These are phyloP conservation scores for Xiphophorus maculatus DNA, from an alignment of 2,113 vertebrate genomes.

Conservation along the genomic window DNA sequence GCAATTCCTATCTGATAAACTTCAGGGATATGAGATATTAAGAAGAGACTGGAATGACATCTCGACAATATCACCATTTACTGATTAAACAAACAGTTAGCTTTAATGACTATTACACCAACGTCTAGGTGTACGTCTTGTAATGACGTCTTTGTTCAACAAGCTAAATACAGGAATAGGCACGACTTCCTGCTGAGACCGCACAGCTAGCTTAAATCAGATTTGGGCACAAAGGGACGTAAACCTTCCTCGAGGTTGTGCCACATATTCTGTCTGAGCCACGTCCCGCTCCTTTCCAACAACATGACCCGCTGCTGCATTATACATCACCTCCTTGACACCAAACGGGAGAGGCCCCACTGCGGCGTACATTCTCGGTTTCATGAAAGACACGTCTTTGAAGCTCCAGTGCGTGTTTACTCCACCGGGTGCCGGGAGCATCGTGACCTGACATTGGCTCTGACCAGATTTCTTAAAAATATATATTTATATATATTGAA, in stretches of 20 bases:
- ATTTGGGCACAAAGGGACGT: slow-evolving; percentile 30
- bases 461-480: background rate
- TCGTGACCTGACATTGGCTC: slow-evolving; percentile 45
- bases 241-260: slow-evolving; percentile 45
- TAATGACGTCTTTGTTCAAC: background rate
- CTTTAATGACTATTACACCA: too few relatives aligned
- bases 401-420: slow-evolving; percentile 53
- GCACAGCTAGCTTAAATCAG: slow-evolving; percentile 17
- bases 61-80: too few relatives aligned
- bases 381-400: slow-evolving; percentile 58
- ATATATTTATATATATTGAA: slow-evolving; percentile 5
- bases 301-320: slow-evolving; percentile 62
- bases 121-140: background rate
- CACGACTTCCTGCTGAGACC: background rate
- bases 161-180: background rate
- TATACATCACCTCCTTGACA: slow-evolving; percentile 69
- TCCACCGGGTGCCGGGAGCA: slow-evolving; percentile 48
- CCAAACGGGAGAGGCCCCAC: slow-evolving; percentile 44
- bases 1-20: background rate
- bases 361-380: slow-evolving; percentile 50
- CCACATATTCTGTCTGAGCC: slow-evolving; percentile 41
- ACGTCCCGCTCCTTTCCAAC: slow-evolving; percentile 46
- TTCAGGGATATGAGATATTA: background rate
- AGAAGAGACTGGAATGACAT: background rate
- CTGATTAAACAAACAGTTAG: background rate